Base-by-base conservation (phyloP, 2,113 vertebrate species). In the Elephantulus edwardii region DNA sequence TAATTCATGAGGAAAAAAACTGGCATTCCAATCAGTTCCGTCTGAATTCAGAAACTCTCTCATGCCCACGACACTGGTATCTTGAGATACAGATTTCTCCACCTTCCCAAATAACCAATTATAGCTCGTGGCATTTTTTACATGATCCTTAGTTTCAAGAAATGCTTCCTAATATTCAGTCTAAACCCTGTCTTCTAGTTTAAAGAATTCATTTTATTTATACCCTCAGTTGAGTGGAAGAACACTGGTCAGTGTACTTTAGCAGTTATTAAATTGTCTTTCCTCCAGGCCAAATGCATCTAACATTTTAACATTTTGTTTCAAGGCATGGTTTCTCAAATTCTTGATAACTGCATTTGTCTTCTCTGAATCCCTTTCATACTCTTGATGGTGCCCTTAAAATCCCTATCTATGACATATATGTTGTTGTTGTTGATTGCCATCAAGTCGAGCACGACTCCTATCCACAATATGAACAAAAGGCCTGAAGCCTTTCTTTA, bases 101-200 rank as follows among this genome's bases (percentile, higher is more conserved):
- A 1, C 8, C n/a, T 24, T 48, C 30, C 46, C 71, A 71, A 8
- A 12, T 7, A 87, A 74, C 38, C n/a, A 22, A 13, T 38, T n/a
- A 86, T 11, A 58, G 11, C 62, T 66, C 62, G 38, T 16, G 42
- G 48, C 22, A 13, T 83, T 83, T 88, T 48, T 76, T 83, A 78
- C 89, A 79, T 28, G 66, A 66, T 44, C n/a, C 8, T 85, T 90
- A 80, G 22, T 93, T 93, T 79, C 58, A 91, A 92, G 58, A 91
- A 82, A 80, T 62, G 64, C 24, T 71, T 92, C 78, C 54, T 48
- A 87, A 54, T 14, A 60, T 33, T 74, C 42, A 30, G 44, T 40
- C 50, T 79, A 92, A 89, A 70, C 30, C 52, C 30, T 82, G 42
- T 70, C 38, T 74, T 46, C 60, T 71, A 30, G 13, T 33, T 85